phyloP scores from a whole-genome alignment of 2,888 invertebrate species.

The Microctonus hyperodae region DNA sequence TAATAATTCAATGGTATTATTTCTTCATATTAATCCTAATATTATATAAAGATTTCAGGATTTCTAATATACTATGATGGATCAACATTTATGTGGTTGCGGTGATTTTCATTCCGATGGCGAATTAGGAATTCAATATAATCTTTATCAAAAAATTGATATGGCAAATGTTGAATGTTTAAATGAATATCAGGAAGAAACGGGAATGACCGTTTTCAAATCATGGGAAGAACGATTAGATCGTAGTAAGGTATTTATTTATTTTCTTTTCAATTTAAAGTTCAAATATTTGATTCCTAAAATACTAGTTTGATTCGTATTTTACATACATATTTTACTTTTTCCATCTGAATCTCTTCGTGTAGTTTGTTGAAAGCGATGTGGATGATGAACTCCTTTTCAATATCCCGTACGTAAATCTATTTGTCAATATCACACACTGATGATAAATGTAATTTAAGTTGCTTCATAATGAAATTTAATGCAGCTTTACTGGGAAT shows the following conservation, averaged over 20 bases:
- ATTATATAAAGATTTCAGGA: not conserved
- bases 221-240: slow-evolving; percentile 88
- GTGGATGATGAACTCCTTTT: slow-evolving; percentile 94
- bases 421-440: slow-evolving; percentile 15
- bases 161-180: slow-evolving; percentile 86
- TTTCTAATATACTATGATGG: slow-evolving; percentile 30
- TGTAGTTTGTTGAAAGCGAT: slow-evolving; percentile 94
- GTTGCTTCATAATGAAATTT: slow-evolving; percentile 24
- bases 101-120: slow-evolving; percentile 48
- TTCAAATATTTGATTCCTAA: not conserved
- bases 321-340: slow-evolving; percentile 6
- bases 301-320: too few relatives aligned
- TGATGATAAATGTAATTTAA: slow-evolving; percentile 13
- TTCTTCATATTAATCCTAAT: too few relatives aligned
- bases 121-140: slow-evolving; percentile 81
- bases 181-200: slow-evolving; percentile 87
- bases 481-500: slow-evolving; percentile 83
- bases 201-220: slow-evolving; percentile 90
- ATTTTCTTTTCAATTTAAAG: slow-evolving; percentile 4
- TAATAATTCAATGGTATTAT: too few relatives aligned
- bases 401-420: slow-evolving; percentile 84
- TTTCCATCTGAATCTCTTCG: slow-evolving; percentile 36
- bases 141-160: slow-evolving; percentile 89
- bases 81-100: slow-evolving; percentile 53
- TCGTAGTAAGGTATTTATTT: slow-evolving; percentile 71